Evolutionary conservation across 2,113 vertebrate genomes (phyloP).

Genomic region (Chinchilla lanigera): DNA sequence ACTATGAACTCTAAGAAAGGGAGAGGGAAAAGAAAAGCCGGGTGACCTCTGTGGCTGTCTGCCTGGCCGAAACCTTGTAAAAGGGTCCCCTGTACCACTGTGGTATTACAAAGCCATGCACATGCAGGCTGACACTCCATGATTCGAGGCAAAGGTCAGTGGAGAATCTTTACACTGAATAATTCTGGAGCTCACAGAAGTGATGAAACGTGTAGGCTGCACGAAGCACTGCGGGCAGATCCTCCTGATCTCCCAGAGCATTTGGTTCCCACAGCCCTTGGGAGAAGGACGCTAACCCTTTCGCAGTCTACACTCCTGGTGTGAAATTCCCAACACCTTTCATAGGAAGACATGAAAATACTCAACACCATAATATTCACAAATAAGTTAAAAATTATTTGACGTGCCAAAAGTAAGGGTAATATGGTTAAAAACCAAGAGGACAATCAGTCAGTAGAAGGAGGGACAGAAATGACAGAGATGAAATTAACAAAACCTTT

Average conservation of each 20-base stretch:
- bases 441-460: not conserved
- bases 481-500: not conserved
- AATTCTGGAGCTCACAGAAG: not conserved
- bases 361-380: not conserved
- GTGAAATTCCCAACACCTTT: not conserved
- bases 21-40: not conserved
- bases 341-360: not conserved
- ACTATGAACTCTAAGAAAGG: not conserved
- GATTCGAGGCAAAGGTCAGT: not conserved
- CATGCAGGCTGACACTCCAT: not conserved
- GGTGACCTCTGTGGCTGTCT: too few relatives aligned
- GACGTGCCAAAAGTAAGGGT: not conserved
- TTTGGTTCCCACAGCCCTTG: not conserved
- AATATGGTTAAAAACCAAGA: not conserved
- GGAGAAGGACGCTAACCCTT: not conserved
- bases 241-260: not conserved
- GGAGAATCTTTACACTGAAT: not conserved
- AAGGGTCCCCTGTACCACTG: not conserved
- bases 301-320: not conserved
- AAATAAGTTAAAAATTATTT: not conserved
- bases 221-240: not conserved
- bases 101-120: not conserved
- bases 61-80: not conserved
- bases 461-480: not conserved
- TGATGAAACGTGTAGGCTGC: not conserved